Conservation (phyloP, 2,797 vertebrate species). For the Masticophis lateralis region DNA sequence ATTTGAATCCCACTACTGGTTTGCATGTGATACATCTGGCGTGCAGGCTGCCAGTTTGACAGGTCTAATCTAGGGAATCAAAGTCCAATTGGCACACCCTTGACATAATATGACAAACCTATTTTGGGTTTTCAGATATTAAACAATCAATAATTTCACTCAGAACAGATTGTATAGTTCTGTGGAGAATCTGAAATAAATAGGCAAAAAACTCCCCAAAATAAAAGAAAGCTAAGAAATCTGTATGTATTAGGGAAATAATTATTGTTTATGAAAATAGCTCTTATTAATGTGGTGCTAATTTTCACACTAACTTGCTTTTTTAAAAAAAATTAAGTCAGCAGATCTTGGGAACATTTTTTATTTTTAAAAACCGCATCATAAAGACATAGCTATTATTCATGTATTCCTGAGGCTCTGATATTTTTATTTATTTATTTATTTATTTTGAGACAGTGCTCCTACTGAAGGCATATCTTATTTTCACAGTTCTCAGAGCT, state of each 20-base stretch:
- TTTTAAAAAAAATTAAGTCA: neutral
- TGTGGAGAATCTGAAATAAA: neutral
- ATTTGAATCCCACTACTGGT: too few species aligned
- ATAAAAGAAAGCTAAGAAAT: neutral
- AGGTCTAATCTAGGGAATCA: neutral
- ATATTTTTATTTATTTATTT: neutral
- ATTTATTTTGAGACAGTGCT: neutral
- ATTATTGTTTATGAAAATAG: neutral
- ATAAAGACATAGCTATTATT: neutral
- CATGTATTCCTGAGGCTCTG: neutral
- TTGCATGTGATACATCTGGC: too few species aligned
- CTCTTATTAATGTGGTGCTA: neutral
- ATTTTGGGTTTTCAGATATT: slow-evolving; percentile 1
- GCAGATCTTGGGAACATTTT: neutral
- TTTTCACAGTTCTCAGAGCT: neutral
- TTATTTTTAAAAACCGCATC: neutral
- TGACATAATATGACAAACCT: neutral
- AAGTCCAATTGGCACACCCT: neutral
- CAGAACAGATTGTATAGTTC: neutral
- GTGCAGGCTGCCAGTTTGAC: too few species aligned
- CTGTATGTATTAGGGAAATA: neutral
- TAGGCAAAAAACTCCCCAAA: too few species aligned
- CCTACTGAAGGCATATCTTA: neutral
- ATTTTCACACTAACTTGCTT: neutral
- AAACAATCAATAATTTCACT: neutral